Base-by-base conservation (phyloP, 2,888 invertebrate species). In the Carpatolechia fugitivella region DNA sequence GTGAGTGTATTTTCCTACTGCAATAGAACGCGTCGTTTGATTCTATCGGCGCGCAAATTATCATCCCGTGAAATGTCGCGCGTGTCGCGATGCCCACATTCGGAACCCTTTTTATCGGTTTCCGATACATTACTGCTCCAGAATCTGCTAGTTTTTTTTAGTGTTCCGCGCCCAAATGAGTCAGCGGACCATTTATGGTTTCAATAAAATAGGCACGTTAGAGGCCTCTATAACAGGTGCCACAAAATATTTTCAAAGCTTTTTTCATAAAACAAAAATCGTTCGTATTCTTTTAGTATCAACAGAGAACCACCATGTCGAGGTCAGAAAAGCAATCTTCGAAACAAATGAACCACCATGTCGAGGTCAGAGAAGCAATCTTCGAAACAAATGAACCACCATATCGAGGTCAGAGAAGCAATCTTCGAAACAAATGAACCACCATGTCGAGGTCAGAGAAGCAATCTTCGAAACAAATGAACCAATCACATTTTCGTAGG, bases 101-200 rank as follows among this genome's bases (percentile, higher is more conserved):
- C 51, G 50, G 24, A 35, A 57, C 60, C 60, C 63, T 55, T 67
- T 67, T 65, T 61, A 65, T 68, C 66, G 58, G 60, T 60, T 65
- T 63, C 62, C 65, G 56, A 67, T 62, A 64, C 65, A 64, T 63
- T 64, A 65, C 57, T 56, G 56, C 50, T 13, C 56, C 30, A 36
- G 14, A 20, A 33, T 14, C 16, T 20, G 47, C 49, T 48, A 57
- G 55, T 57, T 56, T 41, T 56, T 59, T 65, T 66, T 61, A 68
- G 61, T 64, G 63, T 64, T 60, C 57, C 58, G 59, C 56, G 51
- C 58, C 52, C 50, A 56, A 60, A 61, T 38, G 31, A n/a, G 47
- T 38, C 41, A 49, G 47, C 47, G 47, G 31, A 31, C 14, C 47
- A 47, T 47, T 47, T 47, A 47, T 47, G 47, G 47, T 47, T 44